Evolutionary conservation across 2,113 vertebrate genomes (phyloP).

Genomic region (Bos indicus): DNA sequence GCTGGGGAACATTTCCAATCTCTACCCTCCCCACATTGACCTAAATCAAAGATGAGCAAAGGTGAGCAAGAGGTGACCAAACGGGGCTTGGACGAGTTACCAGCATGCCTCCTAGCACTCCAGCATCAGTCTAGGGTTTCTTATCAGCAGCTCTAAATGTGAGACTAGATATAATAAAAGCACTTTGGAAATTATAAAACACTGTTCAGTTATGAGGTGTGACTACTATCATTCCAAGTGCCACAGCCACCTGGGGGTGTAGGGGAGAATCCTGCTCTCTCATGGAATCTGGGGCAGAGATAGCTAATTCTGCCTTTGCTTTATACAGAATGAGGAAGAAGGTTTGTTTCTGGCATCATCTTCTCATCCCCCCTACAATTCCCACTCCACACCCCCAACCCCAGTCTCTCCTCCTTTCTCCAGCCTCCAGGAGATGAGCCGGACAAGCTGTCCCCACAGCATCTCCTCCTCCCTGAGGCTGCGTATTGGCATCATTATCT

Average conservation of each 20-base stretch:
- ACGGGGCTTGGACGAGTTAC: background rate
- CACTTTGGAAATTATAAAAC: background rate
- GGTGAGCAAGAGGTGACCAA: background rate
- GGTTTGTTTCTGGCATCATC: conserved; percentile 22
- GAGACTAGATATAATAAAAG: background rate
- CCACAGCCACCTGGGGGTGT: no score
- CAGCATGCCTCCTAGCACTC: background rate
- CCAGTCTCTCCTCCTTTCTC: background rate
- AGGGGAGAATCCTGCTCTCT: background rate
- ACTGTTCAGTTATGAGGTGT: background rate
- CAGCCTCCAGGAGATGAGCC: conserved; percentile 23
- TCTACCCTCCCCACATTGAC: background rate
- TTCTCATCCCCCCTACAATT: background rate
- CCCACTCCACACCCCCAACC: background rate
- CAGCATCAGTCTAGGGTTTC: background rate
- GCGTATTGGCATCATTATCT: conserved; percentile 74
- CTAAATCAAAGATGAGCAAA: background rate
- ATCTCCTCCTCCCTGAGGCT: conserved; percentile 14
- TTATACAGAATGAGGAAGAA: background rate
- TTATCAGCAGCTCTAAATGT: background rate
- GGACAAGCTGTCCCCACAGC: background rate
- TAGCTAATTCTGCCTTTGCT: background rate
- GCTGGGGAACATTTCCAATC: background rate
- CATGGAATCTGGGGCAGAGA: background rate
- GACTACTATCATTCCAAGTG: background rate